Evolutionary conservation across 53 echinoderm and acorn worm genomes (phyloP).

Genomic region (Hippasteria phrygiana): DNA sequence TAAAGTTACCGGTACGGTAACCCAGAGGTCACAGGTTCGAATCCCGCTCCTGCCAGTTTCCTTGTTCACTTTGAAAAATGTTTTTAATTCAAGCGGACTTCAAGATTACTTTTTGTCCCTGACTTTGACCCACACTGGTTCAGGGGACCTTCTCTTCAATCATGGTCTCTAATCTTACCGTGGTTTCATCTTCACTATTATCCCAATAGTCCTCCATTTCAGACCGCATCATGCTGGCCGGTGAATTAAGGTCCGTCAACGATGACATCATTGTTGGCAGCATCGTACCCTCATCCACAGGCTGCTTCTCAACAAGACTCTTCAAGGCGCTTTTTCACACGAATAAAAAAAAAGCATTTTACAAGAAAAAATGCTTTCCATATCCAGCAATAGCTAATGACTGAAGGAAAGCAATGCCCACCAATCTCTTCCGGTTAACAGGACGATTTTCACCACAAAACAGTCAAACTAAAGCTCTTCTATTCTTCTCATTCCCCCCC

Average conservation of each 20-base stretch:
- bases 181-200: slow-evolving; percentile 51
- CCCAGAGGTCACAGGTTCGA: too few relatives aligned
- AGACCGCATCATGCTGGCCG: neutral
- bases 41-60: too few relatives aligned
- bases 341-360: neutral
- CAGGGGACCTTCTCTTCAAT: neutral
- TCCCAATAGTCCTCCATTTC: slow-evolving; percentile 37
- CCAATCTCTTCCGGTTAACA: too few relatives aligned
- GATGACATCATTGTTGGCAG: neutral
- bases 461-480: too few relatives aligned
- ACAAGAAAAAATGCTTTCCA: too few relatives aligned
- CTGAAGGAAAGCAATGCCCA: too few relatives aligned
- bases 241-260: neutral
- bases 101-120: too few relatives aligned
- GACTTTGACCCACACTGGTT: neutral
- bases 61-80: too few relatives aligned
- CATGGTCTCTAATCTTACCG: slow-evolving; percentile 6
- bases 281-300: neutral
- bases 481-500: too few relatives aligned
- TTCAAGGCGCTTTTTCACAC: slow-evolving; percentile 32
- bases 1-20: too few relatives aligned
- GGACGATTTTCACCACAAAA: too few relatives aligned
- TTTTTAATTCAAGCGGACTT: neutral
- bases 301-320: neutral
- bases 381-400: too few relatives aligned